A percentile compares a stretch with the other conserved stretches of the same genome.
Conservation (phyloP, 2,797 vertebrate genomes). For the Otolemur crassicaudatus region DNA sequence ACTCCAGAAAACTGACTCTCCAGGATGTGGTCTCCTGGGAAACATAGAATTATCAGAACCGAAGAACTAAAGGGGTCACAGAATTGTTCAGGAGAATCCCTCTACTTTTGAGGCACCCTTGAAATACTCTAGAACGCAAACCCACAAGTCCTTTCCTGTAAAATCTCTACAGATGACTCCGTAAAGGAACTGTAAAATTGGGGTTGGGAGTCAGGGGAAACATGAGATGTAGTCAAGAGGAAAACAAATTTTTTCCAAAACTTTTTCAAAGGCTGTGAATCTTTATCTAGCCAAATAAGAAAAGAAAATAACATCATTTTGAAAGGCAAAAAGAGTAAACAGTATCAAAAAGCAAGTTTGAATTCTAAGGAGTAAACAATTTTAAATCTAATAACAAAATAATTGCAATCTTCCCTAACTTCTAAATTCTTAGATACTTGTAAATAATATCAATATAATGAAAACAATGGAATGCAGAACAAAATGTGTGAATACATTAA, state of each 20-base stretch:
- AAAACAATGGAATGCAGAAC: background rate
- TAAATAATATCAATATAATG: background rate
- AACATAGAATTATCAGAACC: background rate
- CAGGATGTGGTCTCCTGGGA: background rate
- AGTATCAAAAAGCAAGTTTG: background rate
- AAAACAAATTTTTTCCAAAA: background rate
- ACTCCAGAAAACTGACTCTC: background rate
- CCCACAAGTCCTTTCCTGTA: background rate
- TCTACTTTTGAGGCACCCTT: background rate
- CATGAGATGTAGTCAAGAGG: background rate
- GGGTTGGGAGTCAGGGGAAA: background rate
- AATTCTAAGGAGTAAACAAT: background rate
- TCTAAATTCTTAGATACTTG: background rate
- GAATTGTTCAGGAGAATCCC: background rate
- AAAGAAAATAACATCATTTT: background rate
- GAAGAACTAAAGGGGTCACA: background rate
- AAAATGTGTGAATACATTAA: background rate
- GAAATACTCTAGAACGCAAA: background rate
- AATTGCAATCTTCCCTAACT: background rate
- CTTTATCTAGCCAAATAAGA: background rate
- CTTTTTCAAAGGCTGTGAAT: background rate
- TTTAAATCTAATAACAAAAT: background rate
- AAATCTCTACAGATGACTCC: background rate
- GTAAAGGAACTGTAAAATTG: background rate
- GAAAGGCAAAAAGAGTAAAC: slow-evolving; percentile 17